Conservation (phyloP, 2,888 invertebrate genomes). For the Luffia ferchaultella region DNA sequence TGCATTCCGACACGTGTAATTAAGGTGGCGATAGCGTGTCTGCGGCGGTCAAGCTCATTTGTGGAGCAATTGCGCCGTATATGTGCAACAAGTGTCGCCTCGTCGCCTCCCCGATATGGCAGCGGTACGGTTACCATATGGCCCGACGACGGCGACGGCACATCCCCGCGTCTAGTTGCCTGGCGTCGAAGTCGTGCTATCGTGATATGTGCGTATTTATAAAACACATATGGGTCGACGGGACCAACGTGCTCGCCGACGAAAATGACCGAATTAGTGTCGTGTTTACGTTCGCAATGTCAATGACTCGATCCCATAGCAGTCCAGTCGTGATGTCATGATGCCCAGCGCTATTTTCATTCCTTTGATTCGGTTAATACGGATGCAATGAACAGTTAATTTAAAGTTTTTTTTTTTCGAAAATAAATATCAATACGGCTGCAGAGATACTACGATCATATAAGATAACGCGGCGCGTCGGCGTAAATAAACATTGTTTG, state of each 20-base stretch:
- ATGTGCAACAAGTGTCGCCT: constrained; percentile 65
- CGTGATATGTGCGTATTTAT: too few species aligned
- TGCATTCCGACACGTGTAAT: too few species aligned
- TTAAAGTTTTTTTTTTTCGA: too few species aligned
- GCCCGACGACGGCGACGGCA: constrained; percentile 45
- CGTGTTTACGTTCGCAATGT: neutral
- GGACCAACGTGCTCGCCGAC: neutral
- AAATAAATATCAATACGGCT: too few species aligned
- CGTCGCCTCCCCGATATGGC: constrained; percentile 56
- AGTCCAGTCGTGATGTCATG: neutral
- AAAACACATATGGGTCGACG: too few species aligned
- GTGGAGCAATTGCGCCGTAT: constrained; percentile 59
- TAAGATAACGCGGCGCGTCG: neutral
- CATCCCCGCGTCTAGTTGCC: constrained; percentile 29
- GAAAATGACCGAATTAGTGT: neutral
- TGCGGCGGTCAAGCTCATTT: constrained; percentile 32
- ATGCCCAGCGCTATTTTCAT: neutral
- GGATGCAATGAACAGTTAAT: too few species aligned
- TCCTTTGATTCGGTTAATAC: neutral
- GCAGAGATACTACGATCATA: neutral
- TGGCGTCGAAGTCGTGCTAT: too few species aligned
- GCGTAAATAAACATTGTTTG: neutral
- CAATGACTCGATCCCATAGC: neutral
- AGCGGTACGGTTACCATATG: constrained; percentile 54
- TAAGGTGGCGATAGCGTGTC: constrained; percentile 17